phyloP scores from a whole-genome alignment of 2,888 invertebrate species.

The Rotaria macrura region DNA sequence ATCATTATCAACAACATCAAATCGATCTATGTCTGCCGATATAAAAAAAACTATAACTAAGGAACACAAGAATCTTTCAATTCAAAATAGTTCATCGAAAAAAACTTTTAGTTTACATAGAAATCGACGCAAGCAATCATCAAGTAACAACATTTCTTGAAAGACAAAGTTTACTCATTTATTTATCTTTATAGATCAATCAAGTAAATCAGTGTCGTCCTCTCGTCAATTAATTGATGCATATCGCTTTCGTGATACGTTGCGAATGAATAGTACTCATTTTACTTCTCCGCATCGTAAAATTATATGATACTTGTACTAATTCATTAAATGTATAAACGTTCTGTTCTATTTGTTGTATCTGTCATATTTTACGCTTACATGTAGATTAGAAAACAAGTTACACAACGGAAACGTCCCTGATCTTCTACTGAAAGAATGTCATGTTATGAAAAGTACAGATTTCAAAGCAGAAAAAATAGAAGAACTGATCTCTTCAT shows the following conservation, averaged over 20 bases:
- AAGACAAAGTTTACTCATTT: not conserved
- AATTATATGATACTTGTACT: not conserved
- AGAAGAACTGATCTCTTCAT: too few relatives aligned
- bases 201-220: not conserved
- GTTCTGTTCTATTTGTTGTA: too few relatives aligned
- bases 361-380: too few relatives aligned
- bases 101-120: not conserved
- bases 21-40: not conserved
- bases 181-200: not conserved
- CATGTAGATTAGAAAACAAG: too few relatives aligned
- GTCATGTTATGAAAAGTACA: too few relatives aligned
- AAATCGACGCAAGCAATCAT: not conserved
- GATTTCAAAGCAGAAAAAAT: too few relatives aligned
- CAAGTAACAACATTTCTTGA: not conserved
- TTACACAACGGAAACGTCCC: too few relatives aligned
- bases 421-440: too few relatives aligned
- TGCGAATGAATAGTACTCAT: not conserved
- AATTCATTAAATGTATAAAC: too few relatives aligned
- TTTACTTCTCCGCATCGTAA: not conserved
- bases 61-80: not conserved
- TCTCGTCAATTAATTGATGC: not conserved
- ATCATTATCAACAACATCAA: not conserved
- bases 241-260: not conserved
- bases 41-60: not conserved
- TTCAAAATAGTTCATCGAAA: not conserved